Base-by-base conservation (phyloP, 2,888 invertebrate species). In the Drosophila fulvimacula region DNA sequence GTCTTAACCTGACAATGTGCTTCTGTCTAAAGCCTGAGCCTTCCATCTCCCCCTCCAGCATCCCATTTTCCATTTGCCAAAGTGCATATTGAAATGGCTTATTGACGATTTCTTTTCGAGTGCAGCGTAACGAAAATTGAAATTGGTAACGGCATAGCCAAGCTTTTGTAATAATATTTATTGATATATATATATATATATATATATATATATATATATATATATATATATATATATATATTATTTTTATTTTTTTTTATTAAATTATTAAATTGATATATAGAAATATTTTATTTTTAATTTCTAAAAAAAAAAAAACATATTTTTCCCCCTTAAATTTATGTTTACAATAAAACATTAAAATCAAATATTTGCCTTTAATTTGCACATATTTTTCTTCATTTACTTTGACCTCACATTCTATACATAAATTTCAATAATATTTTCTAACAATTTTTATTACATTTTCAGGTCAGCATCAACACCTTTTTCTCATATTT, bases 71-170 rank as follows among this genome's bases (percentile, higher is more conserved):
- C 17, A 49, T 36, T 41, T 59, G 30, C 19, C 27, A 55, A 55
- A 46, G 57, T 57, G 61, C 67, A 58, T 73, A 58, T 46, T 32
- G 17, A 64, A 60, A 32, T 56, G 63, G 38, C 38, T 52, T 55
- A 62, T 55, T 46, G 55, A 21, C 34, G 19, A 46, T 51, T 52
- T 42, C 46, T n/a, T 34, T 19, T 19, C 2, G 38, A 68, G 41
- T 41, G 44, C 41, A 27, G 34, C 24, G 13, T 2, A 15, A 41
- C 32, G 21, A 48, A 44, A 42, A 51, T 21, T 48, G 59, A 39
- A 59, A 55, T 55, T 17, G 63, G 30, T 2, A 58, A 55, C 27
- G 34, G 9, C 48, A 56, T 64, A 21, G 42, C 21, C 17, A 19
- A 13, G 11, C 17, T 11, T 36, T 36, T 51, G 48, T 38, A 27